Base-by-base conservation (phyloP, 2,888 invertebrate genomes). In the Listrodromus nycthemerus region DNA sequence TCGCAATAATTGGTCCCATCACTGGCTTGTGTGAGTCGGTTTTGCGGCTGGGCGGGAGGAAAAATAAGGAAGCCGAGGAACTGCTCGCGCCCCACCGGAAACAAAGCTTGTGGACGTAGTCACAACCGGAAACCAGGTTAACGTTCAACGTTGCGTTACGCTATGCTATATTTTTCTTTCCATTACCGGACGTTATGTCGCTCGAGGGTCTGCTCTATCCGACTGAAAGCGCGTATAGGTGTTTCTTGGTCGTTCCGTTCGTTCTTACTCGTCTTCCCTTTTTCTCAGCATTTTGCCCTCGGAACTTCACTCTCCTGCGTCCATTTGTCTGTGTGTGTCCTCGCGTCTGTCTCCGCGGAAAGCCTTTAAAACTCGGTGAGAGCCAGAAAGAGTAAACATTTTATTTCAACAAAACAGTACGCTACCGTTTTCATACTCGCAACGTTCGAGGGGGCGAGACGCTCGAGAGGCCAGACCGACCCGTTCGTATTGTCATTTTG, bases 141-240 rank as follows among this genome's bases (percentile, higher is more conserved):
- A 79, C 55, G 55, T 67, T 80, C 71, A 58, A 67, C 41, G 65
- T 73, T 79, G 66, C 71, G 71, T 73, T 80, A 30, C 41, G 37
- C 76, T 48, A 27, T 41, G 66, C 24, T 67, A 61, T 76, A 70
- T 83, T 80, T 73, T 76, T 71, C 48, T 66, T 71, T 75, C 74
- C 75, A 80, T 80, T 80, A 83, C 76, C 67, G 55, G 67, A 67
- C 48, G 75, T 80, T 80, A 50, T 58, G 75, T 76, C 75, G 58
- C 80, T 50, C 75, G 75, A 63, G 80, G 71, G 76, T 66, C 76
- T 66, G 27, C 66, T 66, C 66, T 75, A 73, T 75, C 76, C 71
- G 67, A 80, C 70, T 67, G 66, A 16, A 7, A 16, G n/a, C 48
- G 30, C 41, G 71, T 55, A 30, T 52, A 65, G 30, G 55, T 67